Evolutionary conservation across 2,797 vertebrate species (phyloP).

Genomic region (Vespertilio murinus): DNA sequence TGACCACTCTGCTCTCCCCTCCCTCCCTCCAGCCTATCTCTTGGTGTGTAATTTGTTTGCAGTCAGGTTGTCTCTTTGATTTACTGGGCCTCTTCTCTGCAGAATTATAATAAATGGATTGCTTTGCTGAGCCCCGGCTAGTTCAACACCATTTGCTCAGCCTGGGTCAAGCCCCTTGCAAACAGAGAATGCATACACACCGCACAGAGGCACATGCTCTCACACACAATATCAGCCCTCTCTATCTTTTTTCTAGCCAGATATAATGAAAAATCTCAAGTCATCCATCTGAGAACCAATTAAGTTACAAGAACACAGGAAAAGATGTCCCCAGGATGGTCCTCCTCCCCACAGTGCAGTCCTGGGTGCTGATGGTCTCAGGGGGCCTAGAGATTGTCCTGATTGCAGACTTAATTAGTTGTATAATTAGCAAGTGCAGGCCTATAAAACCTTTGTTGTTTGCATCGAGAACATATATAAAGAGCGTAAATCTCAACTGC

Average conservation of each 20-base stretch:
- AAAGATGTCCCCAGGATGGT: neutral
- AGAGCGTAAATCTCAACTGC: slow-evolving; percentile 6
- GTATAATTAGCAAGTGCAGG: slow-evolving; percentile 43
- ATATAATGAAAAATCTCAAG: slow-evolving; percentile 60
- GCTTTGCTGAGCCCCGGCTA: slow-evolving; percentile 78
- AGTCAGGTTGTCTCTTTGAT: slow-evolving; percentile 86
- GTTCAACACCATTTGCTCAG: slow-evolving; percentile 72
- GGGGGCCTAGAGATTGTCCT: neutral
- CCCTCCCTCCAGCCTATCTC: slow-evolving; percentile 39
- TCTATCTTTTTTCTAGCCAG: slow-evolving; percentile 40
- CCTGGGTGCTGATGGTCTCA: slow-evolving; percentile 22
- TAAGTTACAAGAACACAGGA: slow-evolving; percentile 41
- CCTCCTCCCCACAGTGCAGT: neutral
- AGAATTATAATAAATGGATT: slow-evolving; percentile 89
- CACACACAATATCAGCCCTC: neutral
- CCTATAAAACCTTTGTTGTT: slow-evolving; percentile 36
- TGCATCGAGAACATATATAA: neutral
- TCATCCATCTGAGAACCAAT: slow-evolving; percentile 55
- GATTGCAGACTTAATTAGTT: slow-evolving; percentile 62
- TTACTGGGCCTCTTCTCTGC: slow-evolving; percentile 83
- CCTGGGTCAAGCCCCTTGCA: slow-evolving; percentile 79
- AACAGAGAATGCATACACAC: slow-evolving; percentile 50
- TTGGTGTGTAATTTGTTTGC: slow-evolving; percentile 84
- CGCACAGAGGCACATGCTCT: neutral
- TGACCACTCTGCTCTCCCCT: slow-evolving; percentile 20